These are phyloP conservation scores for Rhabdornis inornatus DNA, from an alignment of 2,113 vertebrate genomes.

Conservation along the genomic window DNA sequence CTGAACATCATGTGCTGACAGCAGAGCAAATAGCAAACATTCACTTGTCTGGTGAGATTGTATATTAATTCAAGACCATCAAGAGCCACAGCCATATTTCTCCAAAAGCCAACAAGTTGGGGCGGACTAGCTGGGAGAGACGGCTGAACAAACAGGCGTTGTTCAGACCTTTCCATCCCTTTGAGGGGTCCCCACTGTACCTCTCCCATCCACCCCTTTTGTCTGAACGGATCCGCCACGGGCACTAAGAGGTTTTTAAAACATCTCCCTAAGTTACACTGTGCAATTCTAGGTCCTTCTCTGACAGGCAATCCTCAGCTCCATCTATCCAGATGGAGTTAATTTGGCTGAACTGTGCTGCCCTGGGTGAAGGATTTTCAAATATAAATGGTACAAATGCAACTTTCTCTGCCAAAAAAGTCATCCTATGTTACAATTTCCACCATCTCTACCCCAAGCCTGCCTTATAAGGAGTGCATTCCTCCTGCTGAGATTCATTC, in stretches of 20 bases:
- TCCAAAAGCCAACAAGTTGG: not conserved
- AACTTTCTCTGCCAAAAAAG: conserved; percentile 69
- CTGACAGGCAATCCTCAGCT: conserved; percentile 38
- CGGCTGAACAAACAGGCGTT: not conserved
- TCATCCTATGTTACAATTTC: conserved; percentile 54
- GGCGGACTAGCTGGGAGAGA: not conserved
- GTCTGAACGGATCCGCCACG: not conserved
- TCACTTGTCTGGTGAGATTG: conserved; percentile 20
- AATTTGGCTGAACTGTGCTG: conserved; percentile 56
- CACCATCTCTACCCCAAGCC: conserved; percentile 48
- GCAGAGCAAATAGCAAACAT: conserved; percentile 35
- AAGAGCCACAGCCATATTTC: not conserved
- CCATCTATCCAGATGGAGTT: conserved; percentile 51
- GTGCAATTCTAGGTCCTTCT: not conserved
- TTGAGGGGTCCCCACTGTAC: not conserved
- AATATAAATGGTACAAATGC: conserved; percentile 62
- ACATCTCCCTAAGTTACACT: not conserved
- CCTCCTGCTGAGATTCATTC: conserved; percentile 60
- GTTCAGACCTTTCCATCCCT: not conserved
- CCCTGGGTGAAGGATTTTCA: conserved; percentile 66
- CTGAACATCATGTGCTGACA: conserved; percentile 37
- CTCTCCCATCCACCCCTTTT: not conserved
- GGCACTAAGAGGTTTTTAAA: not conserved
- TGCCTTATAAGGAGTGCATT: conserved; percentile 68
- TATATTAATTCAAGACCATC: conserved; percentile 21